These are phyloP conservation scores for Apteryx mantelli DNA, from an alignment of 2,113 vertebrate genomes.

Conservation along the genomic window DNA sequence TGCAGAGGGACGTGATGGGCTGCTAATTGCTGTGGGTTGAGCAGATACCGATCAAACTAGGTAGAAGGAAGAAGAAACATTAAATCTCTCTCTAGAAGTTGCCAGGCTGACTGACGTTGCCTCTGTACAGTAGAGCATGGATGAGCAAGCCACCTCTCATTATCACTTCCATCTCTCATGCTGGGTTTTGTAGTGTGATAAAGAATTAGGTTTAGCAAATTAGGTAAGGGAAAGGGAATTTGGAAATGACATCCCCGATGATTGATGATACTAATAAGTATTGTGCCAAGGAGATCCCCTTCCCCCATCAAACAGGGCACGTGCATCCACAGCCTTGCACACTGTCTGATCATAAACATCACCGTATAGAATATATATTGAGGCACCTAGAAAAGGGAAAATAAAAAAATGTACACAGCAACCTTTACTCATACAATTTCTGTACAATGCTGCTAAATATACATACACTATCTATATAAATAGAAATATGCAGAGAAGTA, in stretches of 20 bases:
- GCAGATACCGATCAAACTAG: background rate
- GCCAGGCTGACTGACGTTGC: background rate
- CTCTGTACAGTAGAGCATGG: conserved; percentile 53
- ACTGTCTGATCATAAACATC: background rate
- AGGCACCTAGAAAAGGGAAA: background rate
- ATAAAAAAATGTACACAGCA: background rate
- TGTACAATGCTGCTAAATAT: background rate
- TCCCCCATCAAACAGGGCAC: background rate
- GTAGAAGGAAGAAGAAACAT: background rate
- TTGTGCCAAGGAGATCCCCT: conserved; percentile 40
- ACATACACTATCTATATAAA: background rate
- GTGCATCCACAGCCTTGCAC: background rate
- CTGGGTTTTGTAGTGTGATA: conserved; percentile 59
- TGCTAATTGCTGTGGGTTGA: background rate
- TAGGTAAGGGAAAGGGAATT: conserved; percentile 71
- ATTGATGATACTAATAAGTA: conserved; percentile 75
- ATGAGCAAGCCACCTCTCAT: conserved; percentile 65
- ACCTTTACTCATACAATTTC: background rate
- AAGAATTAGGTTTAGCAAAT: conserved; percentile 76
- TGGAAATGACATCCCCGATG: conserved; percentile 69
- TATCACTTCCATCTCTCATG: conserved; percentile 70
- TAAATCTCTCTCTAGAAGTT: conserved; percentile 7
- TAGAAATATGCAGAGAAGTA: background rate
- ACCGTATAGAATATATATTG: background rate
- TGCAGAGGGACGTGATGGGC: background rate